Evolutionary conservation across 2,888 invertebrate genomes (phyloP).

Genomic region (Phasia obesa): DNA sequence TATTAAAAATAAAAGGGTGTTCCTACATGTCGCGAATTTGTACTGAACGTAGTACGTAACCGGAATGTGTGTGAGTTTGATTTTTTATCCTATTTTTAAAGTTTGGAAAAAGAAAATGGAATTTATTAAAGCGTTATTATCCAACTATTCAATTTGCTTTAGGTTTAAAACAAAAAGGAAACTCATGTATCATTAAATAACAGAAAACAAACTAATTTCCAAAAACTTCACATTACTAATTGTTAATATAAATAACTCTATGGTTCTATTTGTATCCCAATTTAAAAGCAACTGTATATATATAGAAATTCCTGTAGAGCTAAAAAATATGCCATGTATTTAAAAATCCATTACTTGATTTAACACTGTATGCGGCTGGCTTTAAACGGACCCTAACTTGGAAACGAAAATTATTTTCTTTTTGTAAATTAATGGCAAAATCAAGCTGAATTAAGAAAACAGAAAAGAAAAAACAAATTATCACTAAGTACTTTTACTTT

Average conservation of each 20-base stretch:
- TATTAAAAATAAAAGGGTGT: too few relatives aligned
- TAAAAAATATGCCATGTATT: conserved; percentile 22
- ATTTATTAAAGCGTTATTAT: background rate
- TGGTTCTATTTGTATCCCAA: conserved; percentile 68
- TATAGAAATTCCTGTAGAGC: conserved; percentile 65
- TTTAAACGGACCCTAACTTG: conserved; percentile 36
- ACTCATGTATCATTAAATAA: conserved; percentile 43
- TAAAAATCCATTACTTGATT: conserved; percentile 27
- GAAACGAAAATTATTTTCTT: conserved; percentile 47
- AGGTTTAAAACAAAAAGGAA: conserved; percentile 1
- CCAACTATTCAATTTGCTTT: background rate
- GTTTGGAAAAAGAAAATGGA: background rate
- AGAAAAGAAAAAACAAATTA: background rate
- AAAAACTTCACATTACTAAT: conserved; percentile 50
- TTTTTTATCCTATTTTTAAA: too few relatives aligned
- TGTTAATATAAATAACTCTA: conserved; percentile 59
- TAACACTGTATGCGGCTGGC: conserved; percentile 63
- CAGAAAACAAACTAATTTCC: conserved; percentile 32
- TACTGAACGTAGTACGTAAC: too few relatives aligned
- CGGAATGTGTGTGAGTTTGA: too few relatives aligned
- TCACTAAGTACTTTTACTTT: conserved; percentile 33
- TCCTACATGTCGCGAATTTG: too few relatives aligned
- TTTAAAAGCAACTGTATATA: conserved; percentile 59
- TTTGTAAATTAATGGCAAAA: conserved; percentile 52
- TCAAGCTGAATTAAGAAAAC: conserved; percentile 10